Evolutionary conservation across 2,113 vertebrate genomes (phyloP), one percentile per base, ranked within the genome.

Genomic region (Hippocampus mohnikei): DNA sequence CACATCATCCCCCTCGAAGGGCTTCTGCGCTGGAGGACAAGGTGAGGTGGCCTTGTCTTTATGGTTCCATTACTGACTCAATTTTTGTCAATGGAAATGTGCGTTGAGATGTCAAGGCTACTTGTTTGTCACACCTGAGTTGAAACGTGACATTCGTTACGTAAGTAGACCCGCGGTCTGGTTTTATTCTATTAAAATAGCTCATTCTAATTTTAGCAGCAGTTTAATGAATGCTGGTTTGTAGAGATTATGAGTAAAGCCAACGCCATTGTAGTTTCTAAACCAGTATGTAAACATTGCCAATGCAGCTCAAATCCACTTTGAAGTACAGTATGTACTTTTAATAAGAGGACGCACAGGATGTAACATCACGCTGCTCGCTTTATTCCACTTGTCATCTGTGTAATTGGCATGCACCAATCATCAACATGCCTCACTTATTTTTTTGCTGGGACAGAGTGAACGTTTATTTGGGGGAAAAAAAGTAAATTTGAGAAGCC

Each of bases 1-100:
- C 82, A 70, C 88, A 86, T 82, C 86, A 82, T 78, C 73, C 75
- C 69, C 73, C 80, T 68, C 75, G 69, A 65, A 85, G 61, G 77
- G 74, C 85, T 76, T 67, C 72, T 9, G 53, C 75, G 74, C 85
- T 87, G 59, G 84, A 88, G 66, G 87, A 88, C 76, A 91, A 91
- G 89, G 89, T 91, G 86, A 90, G 88, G 71, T 27, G 29, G 73
- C 67, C 48, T 29, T 62, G 2, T 74, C 59, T 52, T 33, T 65
- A 64, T 23, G 44, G n/a, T 65, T 71, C 44, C 20, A 15, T 8
- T n/a, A 10, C 6, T 59, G 18, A 37, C 3, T 46, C 21, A 8
- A 13, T 46, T 41, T 46, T 41, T 77, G 42, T 41, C 29, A 59
- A 61, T 56, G 66, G 29, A 20, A 42, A 18, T 12, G 6, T 44